Evolutionary conservation across 2,797 vertebrate genomes (phyloP), one percentile per base, ranked within the genome.

Genomic region (Anolis apletophallus): DNA sequence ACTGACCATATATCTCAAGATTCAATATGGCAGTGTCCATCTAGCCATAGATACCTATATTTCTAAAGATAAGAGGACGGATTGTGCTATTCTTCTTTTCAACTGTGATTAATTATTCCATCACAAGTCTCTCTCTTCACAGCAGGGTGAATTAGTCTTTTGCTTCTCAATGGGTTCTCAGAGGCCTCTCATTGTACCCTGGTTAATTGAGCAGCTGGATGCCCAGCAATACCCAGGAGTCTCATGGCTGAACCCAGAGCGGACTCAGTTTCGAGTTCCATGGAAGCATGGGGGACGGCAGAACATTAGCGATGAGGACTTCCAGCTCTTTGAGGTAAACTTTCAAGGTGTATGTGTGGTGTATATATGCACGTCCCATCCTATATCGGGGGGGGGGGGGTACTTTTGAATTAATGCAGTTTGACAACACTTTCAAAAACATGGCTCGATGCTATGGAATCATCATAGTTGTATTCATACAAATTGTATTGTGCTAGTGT

Each of bases 251-350:
- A 95, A 97, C 90, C 5, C 1, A 0, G 95, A 96, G 71, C 81
- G 21, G 3, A 97, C 94, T 0, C 94, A 93, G 89, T 98, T 98
- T 94, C 96, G 94, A 78, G 93, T 98, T 81, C 97, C 98, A 0
- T 99, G 98, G 98, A 99, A 99, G 85, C 98, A 99, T 0, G 97
- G 93, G 17, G 87, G 97, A 79, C 96, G 98, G 67, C 97, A 98
- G 84, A 84, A 1, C 68, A 6, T 23, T 29, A 54, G 17, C 26
- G 3, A 23, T 16, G 81, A 67, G 1, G 86, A 87, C 80, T 87
- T 87, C 69, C 76, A 74, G 75, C 69, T 84, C 23, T 87, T 87
- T 84, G 81, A 87, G 81, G 86, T 87, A 87, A 87, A 29, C 40
- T 13, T 54, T 14, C 12, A 19, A n/a, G 1, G 11, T 10, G 17